Conservation (phyloP, 2,888 invertebrate genomes). For the Trichogramma dendrolimi region DNA sequence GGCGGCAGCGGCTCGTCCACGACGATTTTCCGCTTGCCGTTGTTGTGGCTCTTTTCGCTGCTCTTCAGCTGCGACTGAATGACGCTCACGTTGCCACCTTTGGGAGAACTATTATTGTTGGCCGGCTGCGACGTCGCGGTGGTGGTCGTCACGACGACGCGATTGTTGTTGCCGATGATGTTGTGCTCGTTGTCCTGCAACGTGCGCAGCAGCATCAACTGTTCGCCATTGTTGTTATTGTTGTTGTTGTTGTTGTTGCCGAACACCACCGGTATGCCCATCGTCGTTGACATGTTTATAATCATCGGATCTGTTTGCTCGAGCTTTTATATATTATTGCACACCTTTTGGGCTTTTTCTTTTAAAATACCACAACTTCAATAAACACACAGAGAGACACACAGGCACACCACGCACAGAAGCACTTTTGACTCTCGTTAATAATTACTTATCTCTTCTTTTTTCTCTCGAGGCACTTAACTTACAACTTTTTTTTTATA, state of each 20-base stretch:
- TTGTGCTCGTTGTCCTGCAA: conserved; percentile 49
- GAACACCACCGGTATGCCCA: conserved; percentile 47
- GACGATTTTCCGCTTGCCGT: neutral
- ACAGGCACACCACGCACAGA: too few species aligned
- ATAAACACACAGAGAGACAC: too few species aligned
- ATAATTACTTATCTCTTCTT: too few species aligned
- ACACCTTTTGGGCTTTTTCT: too few species aligned
- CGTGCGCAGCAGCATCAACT: conserved; percentile 47
- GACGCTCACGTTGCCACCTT: conserved; percentile 30
- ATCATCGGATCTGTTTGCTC: too few species aligned
- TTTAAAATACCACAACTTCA: too few species aligned
- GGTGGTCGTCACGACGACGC: conserved; percentile 29
- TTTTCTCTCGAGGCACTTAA: too few species aligned
- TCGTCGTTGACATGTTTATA: conserved; percentile 35
- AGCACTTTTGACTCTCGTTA: too few species aligned
- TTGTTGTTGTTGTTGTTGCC: conserved; percentile 46
- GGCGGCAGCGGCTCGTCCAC: conserved; percentile 47
- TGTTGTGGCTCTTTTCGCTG: neutral
- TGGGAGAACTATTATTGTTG: conserved; percentile 33
- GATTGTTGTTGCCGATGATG: conserved; percentile 43
- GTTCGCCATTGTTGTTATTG: conserved; percentile 39
- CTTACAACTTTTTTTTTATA: too few species aligned
- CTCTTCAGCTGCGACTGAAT: conserved; percentile 10
- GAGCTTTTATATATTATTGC: too few species aligned
- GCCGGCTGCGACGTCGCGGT: neutral